Evolutionary conservation across 2,888 invertebrate genomes (phyloP).

Genomic region (Megamerina dolium): DNA sequence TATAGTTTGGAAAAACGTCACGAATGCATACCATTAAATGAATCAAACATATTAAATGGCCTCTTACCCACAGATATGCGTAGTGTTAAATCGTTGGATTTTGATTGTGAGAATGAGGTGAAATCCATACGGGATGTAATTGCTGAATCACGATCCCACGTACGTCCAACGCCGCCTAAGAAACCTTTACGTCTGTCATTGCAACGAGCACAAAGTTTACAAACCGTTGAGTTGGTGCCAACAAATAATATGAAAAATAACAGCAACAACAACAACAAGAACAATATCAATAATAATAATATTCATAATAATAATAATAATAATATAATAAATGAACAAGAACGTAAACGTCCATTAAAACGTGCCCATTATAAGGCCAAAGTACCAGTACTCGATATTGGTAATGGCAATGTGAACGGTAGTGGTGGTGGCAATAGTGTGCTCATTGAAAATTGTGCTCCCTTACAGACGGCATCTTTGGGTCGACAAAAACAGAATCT

Average conservation of each 20-base stretch:
- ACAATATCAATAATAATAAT: no score
- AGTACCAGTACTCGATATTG: conserved; percentile 18
- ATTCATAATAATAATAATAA: no score
- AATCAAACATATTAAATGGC: conserved; percentile 28
- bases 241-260: no score
- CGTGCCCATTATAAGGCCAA: conserved; percentile 41
- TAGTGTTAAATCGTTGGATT: conserved; percentile 68
- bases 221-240: conserved; percentile 60
- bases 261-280: no score
- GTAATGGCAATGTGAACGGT: no score
- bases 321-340: conserved; percentile 34
- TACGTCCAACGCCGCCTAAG: conserved; percentile 74
- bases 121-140: conserved; percentile 52
- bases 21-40: conserved; percentile 28
- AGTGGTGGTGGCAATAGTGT: conserved; percentile 24
- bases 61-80: conserved; percentile 45
- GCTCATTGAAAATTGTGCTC: conserved; percentile 39
- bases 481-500: conserved; percentile 44
- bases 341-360: conserved; percentile 46
- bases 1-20: conserved; percentile 37
- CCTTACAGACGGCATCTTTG: conserved; percentile 43
- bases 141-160: conserved; percentile 55
- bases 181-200: conserved; percentile 77
- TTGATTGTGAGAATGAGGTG: conserved; percentile 65
- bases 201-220: conserved; percentile 76